Percentiles rank a stretch among this genome's conserved stretches.
These are phyloP conservation scores for Esox masquinongy DNA, from an alignment of 2,797 vertebrate species.

Conservation along the genomic window DNA sequence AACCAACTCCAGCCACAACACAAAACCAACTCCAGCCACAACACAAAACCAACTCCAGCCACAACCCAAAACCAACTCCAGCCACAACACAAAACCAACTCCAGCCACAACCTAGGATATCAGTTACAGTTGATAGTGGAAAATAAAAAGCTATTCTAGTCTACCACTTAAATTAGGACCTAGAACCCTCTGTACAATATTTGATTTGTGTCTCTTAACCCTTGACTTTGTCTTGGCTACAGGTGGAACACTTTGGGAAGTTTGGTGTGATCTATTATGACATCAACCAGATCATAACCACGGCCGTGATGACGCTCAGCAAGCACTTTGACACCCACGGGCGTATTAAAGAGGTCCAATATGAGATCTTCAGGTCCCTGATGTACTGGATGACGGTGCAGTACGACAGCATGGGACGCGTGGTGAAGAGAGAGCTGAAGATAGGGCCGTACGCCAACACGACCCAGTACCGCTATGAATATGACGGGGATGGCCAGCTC, in stretches of 20 bases:
- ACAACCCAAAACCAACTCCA: neutral
- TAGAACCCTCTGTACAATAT: neutral
- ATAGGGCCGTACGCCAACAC: constrained; percentile 98
- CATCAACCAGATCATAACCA: constrained; percentile 99
- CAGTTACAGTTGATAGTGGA: neutral
- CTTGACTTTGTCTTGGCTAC: constrained; percentile 12
- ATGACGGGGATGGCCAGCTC: constrained; percentile 95
- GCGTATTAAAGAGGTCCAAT: constrained; percentile 98
- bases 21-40: too few species aligned
- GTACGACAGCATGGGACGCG: constrained; percentile 97
- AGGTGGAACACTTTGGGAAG: constrained; percentile 98
- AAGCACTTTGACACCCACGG: constrained; percentile 99
- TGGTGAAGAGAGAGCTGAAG: constrained; percentile 96
- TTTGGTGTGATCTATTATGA: constrained; percentile 99
- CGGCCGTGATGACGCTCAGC: constrained; percentile 98
- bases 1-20: neutral
- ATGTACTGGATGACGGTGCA: constrained; percentile 99
- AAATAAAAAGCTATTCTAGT: neutral
- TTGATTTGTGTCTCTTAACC: neutral
- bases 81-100: neutral
- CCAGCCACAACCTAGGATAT: neutral
- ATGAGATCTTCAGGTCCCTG: constrained; percentile 97
- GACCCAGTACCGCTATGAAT: constrained; percentile 97
- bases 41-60: neutral
- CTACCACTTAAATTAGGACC: neutral